Conservation (phyloP, 2,888 invertebrate genomes). For the Amblyjoppa proteus region DNA sequence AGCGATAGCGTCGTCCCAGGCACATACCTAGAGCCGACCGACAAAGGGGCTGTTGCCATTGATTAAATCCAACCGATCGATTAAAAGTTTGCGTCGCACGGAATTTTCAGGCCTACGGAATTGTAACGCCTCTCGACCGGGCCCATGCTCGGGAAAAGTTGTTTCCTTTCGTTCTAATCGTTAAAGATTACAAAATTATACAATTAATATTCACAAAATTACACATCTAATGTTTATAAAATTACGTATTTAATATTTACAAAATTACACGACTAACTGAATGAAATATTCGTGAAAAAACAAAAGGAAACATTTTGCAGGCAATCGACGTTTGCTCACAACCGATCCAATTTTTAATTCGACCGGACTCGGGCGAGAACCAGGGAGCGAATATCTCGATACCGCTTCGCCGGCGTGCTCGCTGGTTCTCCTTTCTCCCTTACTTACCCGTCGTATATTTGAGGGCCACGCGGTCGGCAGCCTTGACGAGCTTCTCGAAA, state of each 20-base stretch:
- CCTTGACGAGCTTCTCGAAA: conserved; percentile 60
- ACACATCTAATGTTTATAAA: no score
- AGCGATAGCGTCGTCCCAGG: neutral
- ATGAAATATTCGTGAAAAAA: no score
- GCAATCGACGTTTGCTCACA: neutral
- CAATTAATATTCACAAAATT: no score
- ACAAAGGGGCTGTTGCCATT: neutral
- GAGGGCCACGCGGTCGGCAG: conserved; percentile 49
- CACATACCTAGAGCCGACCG: neutral
- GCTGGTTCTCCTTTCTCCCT: conserved; percentile 10
- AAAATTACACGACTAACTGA: no score
- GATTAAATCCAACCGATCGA: neutral
- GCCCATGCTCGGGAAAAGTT: neutral
- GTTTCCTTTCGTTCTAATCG: neutral
- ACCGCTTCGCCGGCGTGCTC: neutral
- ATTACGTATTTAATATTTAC: no score
- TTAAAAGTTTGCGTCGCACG: neutral
- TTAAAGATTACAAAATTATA: neutral
- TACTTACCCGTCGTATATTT: conserved; percentile 30
- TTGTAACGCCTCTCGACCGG: neutral
- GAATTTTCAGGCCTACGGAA: neutral
- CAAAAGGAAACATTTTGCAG: neutral
- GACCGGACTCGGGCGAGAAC: conserved; percentile 5
- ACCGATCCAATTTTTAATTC: neutral
- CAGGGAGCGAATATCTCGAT: conserved; percentile 7